Evolutionary conservation across 1,140 invertebrate genomes (phyloP).

Genomic region (Drosophila triauraria): DNA sequence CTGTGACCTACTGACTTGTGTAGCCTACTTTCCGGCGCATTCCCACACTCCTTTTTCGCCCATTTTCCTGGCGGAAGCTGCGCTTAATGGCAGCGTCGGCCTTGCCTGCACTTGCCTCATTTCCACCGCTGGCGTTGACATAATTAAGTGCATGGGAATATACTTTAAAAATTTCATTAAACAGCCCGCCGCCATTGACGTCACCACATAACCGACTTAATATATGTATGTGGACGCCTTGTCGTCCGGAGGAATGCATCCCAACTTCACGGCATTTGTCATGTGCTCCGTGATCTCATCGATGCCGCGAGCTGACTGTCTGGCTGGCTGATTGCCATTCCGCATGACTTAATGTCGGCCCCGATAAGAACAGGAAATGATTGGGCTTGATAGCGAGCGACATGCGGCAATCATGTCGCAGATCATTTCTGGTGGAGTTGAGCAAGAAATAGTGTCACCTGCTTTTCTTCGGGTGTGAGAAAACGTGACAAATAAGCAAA

Average conservation of each 20-base stretch:
- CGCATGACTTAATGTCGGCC: slow-evolving; percentile 32
- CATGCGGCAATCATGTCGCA: slow-evolving; percentile 40
- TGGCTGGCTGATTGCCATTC: slow-evolving; percentile 34
- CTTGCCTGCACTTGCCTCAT: slow-evolving; percentile 24
- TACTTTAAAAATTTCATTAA: slow-evolving; percentile 78
- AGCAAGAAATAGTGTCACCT: slow-evolving; percentile 7
- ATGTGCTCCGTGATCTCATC: slow-evolving; percentile 48
- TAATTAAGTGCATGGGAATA: slow-evolving; percentile 79
- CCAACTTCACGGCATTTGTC: slow-evolving; percentile 23
- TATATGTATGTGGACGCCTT: slow-evolving; percentile 27
- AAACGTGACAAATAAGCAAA: slow-evolving; percentile 13
- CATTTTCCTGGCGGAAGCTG: slow-evolving; percentile 49
- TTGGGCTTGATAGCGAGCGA: slow-evolving; percentile 25
- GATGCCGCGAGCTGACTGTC: slow-evolving; percentile 11
- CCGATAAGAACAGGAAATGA: slow-evolving; percentile 36
- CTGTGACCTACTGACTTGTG: slow-evolving; percentile 72
- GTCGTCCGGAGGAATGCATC: slow-evolving; percentile 21
- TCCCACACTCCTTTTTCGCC: slow-evolving; percentile 17
- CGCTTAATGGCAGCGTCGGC: slow-evolving; percentile 44
- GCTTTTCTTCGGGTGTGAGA: background rate
- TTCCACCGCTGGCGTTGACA: slow-evolving; percentile 54
- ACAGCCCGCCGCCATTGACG: slow-evolving; percentile 49
- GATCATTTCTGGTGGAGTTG: slow-evolving; percentile 30
- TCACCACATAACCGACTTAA: slow-evolving; percentile 45
- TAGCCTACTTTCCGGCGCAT: slow-evolving; percentile 73